Evolutionary conservation across 2,113 vertebrate genomes (phyloP), one percentile per base, ranked within the genome.

Genomic region (Lamprologus speciosus): DNA sequence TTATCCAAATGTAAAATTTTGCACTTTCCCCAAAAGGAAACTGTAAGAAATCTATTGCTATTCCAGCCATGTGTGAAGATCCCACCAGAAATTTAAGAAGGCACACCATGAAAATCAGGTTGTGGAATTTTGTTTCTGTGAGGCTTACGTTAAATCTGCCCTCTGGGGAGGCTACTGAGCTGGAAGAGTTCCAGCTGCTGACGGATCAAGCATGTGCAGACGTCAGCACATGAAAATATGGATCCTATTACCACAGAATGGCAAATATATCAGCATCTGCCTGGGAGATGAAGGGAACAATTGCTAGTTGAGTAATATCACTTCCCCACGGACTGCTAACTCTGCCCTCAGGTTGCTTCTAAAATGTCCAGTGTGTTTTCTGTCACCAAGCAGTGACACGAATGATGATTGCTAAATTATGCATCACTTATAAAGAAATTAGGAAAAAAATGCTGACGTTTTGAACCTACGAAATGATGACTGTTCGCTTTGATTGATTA

Each of bases 221-320:
- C 91, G 91, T 94, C 91, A 93, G 84, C 85, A 80, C 85, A 85
- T 81, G 83, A 86, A 95, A 94, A 93, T 94, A 93, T 93, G 89
- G 88, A 86, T 93, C 58, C 85, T 83, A 94, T 95, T 95, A 94
- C 92, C 89, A 88, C 89, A 90, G 83, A 88, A 90, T 87, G 79
- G 85, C 88, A 90, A 87, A 92, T 94, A 91, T 86, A 93, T 94
- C 91, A 94, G 88, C 68, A 87, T 91, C 87, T 92, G 91, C 85
- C 87, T 57, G n/a, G 12, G 80, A 89, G 90, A 92, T 91, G 90
- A 93, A 93, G 87, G 91, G 75, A 91, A 93, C 83, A 92, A 93
- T 90, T 82, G 90, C 90, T 87, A 80, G 83, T 87, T 93, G 93
- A 94, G 88, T 91, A 89, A 95, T 93, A 90, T 89, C 51, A 73